A percentile compares a stretch with the other conserved stretches of the same genome.
Evolutionary conservation across 2,888 invertebrate species (phyloP).

Genomic region (Himalopsyche japonica): DNA sequence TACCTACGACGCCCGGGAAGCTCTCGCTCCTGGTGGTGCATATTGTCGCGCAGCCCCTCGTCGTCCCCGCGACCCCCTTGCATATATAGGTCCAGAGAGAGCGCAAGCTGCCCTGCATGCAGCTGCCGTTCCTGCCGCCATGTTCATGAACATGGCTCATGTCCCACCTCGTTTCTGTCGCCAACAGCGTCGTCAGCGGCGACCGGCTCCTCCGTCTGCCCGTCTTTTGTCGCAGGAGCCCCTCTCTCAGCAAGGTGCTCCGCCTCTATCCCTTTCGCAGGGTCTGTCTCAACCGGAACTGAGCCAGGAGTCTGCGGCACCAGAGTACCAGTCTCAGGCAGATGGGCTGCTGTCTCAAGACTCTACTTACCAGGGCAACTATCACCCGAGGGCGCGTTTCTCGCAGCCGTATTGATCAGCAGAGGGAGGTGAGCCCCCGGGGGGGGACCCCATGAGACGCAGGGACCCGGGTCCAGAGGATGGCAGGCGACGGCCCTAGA

Average conservation of each 20-base stretch:
- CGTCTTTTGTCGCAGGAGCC: slow-evolving; percentile 68
- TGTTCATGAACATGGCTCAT: slow-evolving; percentile 89
- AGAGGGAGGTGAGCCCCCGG: slow-evolving; percentile 40
- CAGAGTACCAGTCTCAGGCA: slow-evolving; percentile 90
- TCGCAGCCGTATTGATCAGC: slow-evolving; percentile 69
- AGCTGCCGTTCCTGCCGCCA: slow-evolving; percentile 90
- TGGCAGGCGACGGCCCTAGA: background rate
- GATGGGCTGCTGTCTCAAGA: slow-evolving; percentile 94
- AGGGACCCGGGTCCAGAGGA: background rate
- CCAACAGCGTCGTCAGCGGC: slow-evolving; percentile 60
- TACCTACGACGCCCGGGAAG: slow-evolving; percentile 96
- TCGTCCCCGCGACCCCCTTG: slow-evolving; percentile 86
- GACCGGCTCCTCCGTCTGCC: slow-evolving; percentile 47
- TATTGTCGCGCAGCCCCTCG: slow-evolving; percentile 78
- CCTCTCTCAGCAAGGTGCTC: slow-evolving; percentile 71
- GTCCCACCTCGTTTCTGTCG: slow-evolving; percentile 77
- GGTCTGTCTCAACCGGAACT: slow-evolving; percentile 73
- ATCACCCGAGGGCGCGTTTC: slow-evolving; percentile 68
- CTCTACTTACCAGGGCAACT: slow-evolving; percentile 79
- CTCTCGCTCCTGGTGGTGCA: slow-evolving; percentile 89
- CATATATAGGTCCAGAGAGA: slow-evolving; percentile 87
- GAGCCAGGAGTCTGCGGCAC: slow-evolving; percentile 81
- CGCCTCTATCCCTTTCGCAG: slow-evolving; percentile 72
- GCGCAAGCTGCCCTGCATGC: slow-evolving; percentile 75
- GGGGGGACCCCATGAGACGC: slow-evolving; percentile 15